Evolutionary conservation across 2,797 vertebrate genomes (phyloP).

Genomic region (Aselliscus stoliczkanus): DNA sequence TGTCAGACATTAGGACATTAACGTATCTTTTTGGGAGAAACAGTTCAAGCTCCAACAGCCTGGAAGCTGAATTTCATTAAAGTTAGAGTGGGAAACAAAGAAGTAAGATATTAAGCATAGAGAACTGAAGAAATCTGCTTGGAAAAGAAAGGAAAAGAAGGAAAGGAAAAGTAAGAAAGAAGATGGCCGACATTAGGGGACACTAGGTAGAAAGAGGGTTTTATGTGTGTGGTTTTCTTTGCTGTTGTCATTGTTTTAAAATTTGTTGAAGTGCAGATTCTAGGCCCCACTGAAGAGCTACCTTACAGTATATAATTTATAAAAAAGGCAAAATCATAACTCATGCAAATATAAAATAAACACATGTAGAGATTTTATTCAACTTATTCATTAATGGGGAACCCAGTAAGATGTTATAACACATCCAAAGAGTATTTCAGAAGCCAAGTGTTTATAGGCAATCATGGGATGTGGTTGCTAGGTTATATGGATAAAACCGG

Average conservation of each 20-base stretch:
- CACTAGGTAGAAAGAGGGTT: background rate
- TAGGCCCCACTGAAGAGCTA: too few species aligned
- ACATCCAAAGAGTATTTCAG: background rate
- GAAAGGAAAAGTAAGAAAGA: background rate
- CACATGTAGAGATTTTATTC: background rate
- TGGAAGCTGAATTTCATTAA: background rate
- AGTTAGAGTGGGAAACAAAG: background rate
- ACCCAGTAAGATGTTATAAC: background rate
- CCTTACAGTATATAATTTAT: background rate
- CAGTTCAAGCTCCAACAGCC: background rate
- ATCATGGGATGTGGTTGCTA: background rate
- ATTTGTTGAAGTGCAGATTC: background rate
- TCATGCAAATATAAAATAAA: background rate
- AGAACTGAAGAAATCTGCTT: background rate
- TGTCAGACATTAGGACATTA: background rate
- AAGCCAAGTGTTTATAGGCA: background rate
- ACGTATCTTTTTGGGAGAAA: background rate
- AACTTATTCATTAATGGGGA: background rate
- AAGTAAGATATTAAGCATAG: background rate
- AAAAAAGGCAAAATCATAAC: background rate
- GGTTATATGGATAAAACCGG: background rate
- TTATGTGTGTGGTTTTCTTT: background rate
- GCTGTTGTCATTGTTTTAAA: background rate
- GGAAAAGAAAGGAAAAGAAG: background rate
- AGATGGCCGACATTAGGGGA: background rate